These are phyloP conservation scores for Rousettus leschenaultii DNA, from an alignment of 2,113 vertebrate species.

Conservation along the genomic window DNA sequence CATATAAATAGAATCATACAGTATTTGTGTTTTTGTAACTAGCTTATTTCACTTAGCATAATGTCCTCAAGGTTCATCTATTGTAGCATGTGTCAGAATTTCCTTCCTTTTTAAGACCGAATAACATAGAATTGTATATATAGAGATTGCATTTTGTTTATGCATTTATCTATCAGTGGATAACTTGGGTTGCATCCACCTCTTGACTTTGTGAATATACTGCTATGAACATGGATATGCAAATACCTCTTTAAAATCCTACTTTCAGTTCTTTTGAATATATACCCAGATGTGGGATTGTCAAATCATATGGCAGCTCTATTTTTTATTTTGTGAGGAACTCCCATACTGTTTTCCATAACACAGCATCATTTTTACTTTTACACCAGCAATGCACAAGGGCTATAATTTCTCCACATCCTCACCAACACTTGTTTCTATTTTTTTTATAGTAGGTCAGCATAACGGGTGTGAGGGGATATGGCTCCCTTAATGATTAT, in stretches of 20 bases:
- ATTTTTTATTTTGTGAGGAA: neutral
- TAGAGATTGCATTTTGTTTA: neutral
- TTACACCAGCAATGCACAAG: neutral
- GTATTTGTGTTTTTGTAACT: conserved; percentile 17
- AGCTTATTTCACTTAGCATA: neutral
- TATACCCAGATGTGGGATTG: neutral
- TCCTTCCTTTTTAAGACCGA: neutral
- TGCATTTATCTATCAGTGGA: neutral
- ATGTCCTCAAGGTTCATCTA: neutral
- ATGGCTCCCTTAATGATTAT: neutral
- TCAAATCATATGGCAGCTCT: neutral
- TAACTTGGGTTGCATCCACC: neutral
- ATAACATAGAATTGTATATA: neutral
- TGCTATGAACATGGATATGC: neutral
- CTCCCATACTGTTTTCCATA: neutral
- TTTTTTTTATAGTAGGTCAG: neutral
- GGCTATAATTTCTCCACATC: neutral
- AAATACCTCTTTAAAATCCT: neutral
- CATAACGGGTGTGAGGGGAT: neutral
- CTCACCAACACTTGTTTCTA: neutral
- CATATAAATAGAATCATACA: neutral
- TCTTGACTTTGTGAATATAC: neutral
- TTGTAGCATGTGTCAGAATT: neutral
- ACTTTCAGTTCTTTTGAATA: neutral
- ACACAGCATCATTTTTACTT: neutral